phyloP scores from a whole-genome alignment of 2,797 vertebrate genomes.

The Phaenicophaeus curvirostris region DNA sequence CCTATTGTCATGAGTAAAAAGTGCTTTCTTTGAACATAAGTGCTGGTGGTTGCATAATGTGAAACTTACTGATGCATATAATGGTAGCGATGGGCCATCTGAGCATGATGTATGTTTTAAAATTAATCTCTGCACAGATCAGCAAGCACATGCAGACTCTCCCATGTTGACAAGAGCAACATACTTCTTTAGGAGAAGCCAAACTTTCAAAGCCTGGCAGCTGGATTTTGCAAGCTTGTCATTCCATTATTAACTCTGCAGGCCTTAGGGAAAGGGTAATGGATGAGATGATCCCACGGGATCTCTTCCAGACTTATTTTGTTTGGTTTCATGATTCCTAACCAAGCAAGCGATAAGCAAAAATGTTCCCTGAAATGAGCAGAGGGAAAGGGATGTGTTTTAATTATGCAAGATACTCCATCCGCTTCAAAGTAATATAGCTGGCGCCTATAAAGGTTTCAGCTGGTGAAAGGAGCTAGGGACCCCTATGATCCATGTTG shows the following conservation, averaged over 20 bases:
- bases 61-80: slow-evolving; percentile 49
- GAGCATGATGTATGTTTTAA: background rate
- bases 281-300: slow-evolving; percentile 6
- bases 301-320: slow-evolving; percentile 1
- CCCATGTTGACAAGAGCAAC: slow-evolving; percentile 19
- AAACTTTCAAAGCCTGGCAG: slow-evolving; percentile 33
- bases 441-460: background rate
- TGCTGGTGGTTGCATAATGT: slow-evolving; percentile 45
- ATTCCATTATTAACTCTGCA: slow-evolving; percentile 17
- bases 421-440: background rate
- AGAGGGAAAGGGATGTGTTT: background rate
- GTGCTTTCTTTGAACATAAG: slow-evolving; percentile 4
- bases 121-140: slow-evolving; percentile 58
- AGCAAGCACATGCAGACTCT: slow-evolving; percentile 21
- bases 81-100: slow-evolving; percentile 23
- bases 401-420: background rate
- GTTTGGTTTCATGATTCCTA: slow-evolving; percentile 36
- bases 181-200: background rate
- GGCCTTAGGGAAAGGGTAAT: slow-evolving; percentile 28
- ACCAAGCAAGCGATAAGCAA: slow-evolving; percentile 15
- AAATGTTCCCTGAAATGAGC: slow-evolving; percentile 1
- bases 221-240: slow-evolving; percentile 24
- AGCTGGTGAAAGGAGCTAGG: background rate
- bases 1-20: background rate
- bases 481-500: rapidly evolving